Conservation (phyloP, 2,888 invertebrate species). For the Heliconius hortense region DNA sequence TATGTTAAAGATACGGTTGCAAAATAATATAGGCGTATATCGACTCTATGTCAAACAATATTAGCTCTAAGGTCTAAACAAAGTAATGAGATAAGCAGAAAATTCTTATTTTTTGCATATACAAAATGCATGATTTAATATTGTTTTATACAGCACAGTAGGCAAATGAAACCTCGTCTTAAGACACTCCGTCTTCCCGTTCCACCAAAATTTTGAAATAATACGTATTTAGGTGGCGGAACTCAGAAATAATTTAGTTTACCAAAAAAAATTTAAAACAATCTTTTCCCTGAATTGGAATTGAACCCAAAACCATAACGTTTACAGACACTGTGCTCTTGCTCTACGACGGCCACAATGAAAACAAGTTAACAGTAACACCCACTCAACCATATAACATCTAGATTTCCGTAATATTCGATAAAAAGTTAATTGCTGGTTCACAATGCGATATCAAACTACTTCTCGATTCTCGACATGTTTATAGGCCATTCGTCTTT, state of each 20-base stretch:
- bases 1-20: background rate
- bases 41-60: slow-evolving; percentile 29
- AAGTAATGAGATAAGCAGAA: background rate
- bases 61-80: background rate
- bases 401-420: slow-evolving; percentile 10
- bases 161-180: too few relatives aligned
- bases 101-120: background rate
- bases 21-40: slow-evolving; percentile 27
- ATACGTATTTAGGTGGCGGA: background rate
- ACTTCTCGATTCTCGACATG: slow-evolving; percentile 51
- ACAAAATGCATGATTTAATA: too few relatives aligned
- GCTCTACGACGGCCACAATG: background rate
- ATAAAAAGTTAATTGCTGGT: slow-evolving; percentile 32
- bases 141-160: too few relatives aligned
- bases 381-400: slow-evolving; percentile 4
- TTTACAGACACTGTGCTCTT: background rate
- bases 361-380: background rate
- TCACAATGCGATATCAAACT: slow-evolving; percentile 53
- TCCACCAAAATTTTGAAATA: background rate
- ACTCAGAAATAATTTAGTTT: background rate
- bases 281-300: background rate
- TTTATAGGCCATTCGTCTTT: slow-evolving; percentile 56
- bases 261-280: slow-evolving; percentile 5
- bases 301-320: background rate
- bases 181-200: too few relatives aligned